Percentiles rank a stretch among this genome's conserved stretches.
Evolutionary conservation across 2,888 invertebrate genomes (phyloP).

Genomic region (Toxonevra muliebris): DNA sequence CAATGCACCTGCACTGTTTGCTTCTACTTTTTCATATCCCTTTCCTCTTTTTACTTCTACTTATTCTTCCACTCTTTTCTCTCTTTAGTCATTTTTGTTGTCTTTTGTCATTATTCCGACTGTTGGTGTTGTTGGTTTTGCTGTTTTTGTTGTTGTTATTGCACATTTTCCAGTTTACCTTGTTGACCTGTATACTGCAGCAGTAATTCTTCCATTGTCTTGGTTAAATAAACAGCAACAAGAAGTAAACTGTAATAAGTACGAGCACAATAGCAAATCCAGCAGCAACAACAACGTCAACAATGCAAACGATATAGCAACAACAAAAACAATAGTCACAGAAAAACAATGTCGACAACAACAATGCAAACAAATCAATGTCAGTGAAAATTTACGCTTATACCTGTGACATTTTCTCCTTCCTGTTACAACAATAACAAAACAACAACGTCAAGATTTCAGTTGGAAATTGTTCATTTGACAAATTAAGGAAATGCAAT

Average conservation of each 20-base stretch:
- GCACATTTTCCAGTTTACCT: slow-evolving; percentile 5
- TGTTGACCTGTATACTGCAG: slow-evolving; percentile 21
- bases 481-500: slow-evolving; percentile 33
- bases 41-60: background rate
- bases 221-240: slow-evolving; percentile 9
- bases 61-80: slow-evolving; percentile 2
- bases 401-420: slow-evolving; percentile 23
- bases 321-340: slow-evolving; percentile 16
- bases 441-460: background rate
- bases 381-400: slow-evolving; percentile 30
- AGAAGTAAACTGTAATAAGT: background rate
- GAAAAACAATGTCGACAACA: slow-evolving; percentile 5
- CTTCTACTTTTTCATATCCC: no score
- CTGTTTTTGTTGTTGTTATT: background rate
- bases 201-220: slow-evolving; percentile 22
- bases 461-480: slow-evolving; percentile 23
- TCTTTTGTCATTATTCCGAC: background rate
- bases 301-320: slow-evolving; percentile 3
- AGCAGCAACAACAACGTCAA: slow-evolving; percentile 14
- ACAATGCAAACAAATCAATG: slow-evolving; percentile 28
- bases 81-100: background rate
- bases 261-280: slow-evolving; percentile 1
- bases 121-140: background rate
- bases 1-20: background rate
- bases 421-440: background rate